These are phyloP conservation scores for Beroe ovata DNA, from an alignment of 37 sponge, comb jelly and placozoan species.

Conservation along the genomic window DNA sequence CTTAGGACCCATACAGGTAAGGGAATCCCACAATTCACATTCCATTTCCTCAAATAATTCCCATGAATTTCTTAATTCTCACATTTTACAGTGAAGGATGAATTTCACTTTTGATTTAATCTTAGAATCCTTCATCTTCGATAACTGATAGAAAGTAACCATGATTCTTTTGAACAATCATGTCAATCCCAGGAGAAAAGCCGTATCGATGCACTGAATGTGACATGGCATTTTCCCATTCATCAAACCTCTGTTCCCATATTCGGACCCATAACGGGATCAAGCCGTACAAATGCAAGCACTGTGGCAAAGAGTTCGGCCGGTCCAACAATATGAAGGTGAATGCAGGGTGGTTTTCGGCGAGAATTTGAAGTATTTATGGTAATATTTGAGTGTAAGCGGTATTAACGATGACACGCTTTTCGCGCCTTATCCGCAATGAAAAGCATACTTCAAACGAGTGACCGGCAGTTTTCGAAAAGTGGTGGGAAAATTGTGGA, in stretches of 20 bases:
- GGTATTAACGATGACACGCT: conserved; percentile 48
- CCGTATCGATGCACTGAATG: conserved; percentile 63
- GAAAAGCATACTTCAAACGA: not conserved
- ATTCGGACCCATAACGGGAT: conserved; percentile 57
- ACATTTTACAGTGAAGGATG: no score
- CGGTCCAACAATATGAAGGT: conserved; percentile 66
- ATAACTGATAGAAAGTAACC: no score
- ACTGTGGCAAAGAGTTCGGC: conserved; percentile 62
- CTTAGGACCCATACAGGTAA: conserved; percentile 64
- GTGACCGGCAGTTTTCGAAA: not conserved
- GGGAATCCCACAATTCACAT: no score
- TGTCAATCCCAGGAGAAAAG: conserved; percentile 46
- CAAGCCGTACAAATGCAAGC: conserved; percentile 65
- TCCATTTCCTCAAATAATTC: no score
- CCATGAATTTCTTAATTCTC: no score
- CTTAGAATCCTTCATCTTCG: no score
- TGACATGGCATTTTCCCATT: conserved; percentile 68
- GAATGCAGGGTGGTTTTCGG: not conserved
- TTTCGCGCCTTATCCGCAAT: conserved; percentile 6
- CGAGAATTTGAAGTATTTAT: not conserved
- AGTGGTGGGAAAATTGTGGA: not conserved
- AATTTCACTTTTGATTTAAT: no score
- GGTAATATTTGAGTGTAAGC: not conserved
- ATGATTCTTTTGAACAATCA: no score
- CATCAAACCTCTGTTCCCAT: conserved; percentile 57